These are phyloP conservation scores for Verasper variegatus DNA, from an alignment of 2,113 vertebrate species.

Conservation along the genomic window DNA sequence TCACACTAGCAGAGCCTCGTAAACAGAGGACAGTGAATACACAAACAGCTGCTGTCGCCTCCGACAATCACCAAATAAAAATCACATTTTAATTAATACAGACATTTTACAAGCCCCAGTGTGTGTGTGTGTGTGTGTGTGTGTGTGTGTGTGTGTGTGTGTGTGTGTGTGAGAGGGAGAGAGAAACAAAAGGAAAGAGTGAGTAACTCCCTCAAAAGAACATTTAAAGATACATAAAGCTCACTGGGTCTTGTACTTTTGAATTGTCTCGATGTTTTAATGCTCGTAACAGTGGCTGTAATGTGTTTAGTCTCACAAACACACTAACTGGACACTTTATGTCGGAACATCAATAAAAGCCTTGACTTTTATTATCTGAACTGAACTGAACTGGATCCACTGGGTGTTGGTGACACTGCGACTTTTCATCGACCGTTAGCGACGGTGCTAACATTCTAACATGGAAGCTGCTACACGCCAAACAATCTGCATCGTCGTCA, in stretches of 20 bases:
- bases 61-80: conserved; percentile 49
- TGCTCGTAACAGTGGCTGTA: background rate
- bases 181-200: background rate
- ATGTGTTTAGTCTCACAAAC: background rate
- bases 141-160: background rate
- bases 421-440: too few species aligned
- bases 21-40: conserved; percentile 50
- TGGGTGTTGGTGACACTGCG: too few species aligned
- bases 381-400: too few species aligned
- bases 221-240: background rate
- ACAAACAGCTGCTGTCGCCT: conserved; percentile 37
- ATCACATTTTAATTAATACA: conserved; percentile 47
- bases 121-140: background rate
- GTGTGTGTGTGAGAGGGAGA: too few species aligned
- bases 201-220: background rate
- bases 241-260: background rate
- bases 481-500: too few species aligned
- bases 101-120: conserved; percentile 1
- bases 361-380: too few species aligned
- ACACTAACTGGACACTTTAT: background rate
- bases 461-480: too few species aligned
- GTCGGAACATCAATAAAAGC: background rate
- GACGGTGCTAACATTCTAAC: too few species aligned
- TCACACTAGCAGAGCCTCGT: conserved; percentile 46
- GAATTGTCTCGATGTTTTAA: background rate